Evolutionary conservation across 2,888 invertebrate genomes (phyloP), one percentile per base, ranked within the genome.

Genomic region (Himalopsyche anomala): DNA sequence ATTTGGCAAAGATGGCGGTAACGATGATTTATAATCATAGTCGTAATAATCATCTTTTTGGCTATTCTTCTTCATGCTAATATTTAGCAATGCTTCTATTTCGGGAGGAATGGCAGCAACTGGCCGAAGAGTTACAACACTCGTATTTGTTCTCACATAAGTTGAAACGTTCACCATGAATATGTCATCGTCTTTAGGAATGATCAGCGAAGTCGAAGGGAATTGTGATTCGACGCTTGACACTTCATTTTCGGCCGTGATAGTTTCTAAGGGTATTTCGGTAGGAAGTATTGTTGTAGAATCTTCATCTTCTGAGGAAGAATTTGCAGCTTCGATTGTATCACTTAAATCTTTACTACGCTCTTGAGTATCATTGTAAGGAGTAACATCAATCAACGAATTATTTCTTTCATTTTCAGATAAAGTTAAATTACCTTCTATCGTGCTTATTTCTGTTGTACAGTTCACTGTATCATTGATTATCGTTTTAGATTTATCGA

Each of bases 1-100:
- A 91, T 97, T 97, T 0, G 97, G 97, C 85, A 97, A 91, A 12
- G 96, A 96, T n/a, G 97, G 97, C 2, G 97, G 97, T 85, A 97
- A 90, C 0, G 96, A 95, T 0, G 95, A 95, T 89, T 95, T 94
- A 90, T 96, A 96, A 90, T 96, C 96, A 89, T 95, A 95, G 89
- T 95, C 95, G 89, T 95, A 94, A 89, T 94, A 94, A 84, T 93
- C 94, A 89, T 94, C 94, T 1, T 92, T 94, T 36, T 85, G 87
- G 54, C 56, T 85, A 55, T 87, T 88, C 89, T 93, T 94, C 89
- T 92, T 94, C 87, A 92, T 93, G 54, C 92, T 92, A 81, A 92
- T 92, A 89, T 94, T 94, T 85, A 93, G 89, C 82, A 92, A 91
- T 89, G 91, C 94, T 92, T 90, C 93, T 85, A 91, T 91, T 88